Percentiles rank a stretch among this genome's conserved stretches.
These are phyloP conservation scores for Betta splendens DNA, from an alignment of 2,797 vertebrate genomes.

Conservation along the genomic window DNA sequence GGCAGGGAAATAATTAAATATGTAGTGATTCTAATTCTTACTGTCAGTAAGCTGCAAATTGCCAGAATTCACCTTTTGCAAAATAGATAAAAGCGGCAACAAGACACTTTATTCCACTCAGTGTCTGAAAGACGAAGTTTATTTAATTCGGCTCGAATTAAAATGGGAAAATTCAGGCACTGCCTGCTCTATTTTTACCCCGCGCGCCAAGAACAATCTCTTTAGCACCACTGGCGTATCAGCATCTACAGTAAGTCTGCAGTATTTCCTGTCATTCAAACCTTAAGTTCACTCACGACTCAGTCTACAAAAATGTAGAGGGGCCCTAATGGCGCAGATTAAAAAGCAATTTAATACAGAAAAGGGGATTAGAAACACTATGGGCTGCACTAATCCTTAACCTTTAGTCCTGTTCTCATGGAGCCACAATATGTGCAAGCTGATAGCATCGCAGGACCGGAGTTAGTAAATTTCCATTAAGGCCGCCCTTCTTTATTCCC, in stretches of 20 bases:
- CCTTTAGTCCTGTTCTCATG: constrained; percentile 78
- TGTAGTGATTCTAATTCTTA: constrained; percentile 1
- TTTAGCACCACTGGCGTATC: constrained; percentile 30
- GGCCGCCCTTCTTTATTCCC: constrained; percentile 74
- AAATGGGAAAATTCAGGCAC: constrained; percentile 9
- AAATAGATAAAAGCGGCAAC: background rate
- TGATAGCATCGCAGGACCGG: constrained; percentile 74
- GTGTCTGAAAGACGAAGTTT: constrained; percentile 15
- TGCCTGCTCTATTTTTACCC: constrained; percentile 37
- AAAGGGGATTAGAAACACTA: constrained; percentile 78
- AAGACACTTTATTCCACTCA: constrained; percentile 12
- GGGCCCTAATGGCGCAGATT: constrained; percentile 76
- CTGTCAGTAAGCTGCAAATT: constrained; percentile 7
- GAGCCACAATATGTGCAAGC: constrained; percentile 70
- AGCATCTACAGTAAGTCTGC: constrained; percentile 37
- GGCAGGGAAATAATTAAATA: constrained; percentile 1
- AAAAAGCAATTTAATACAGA: constrained; percentile 80
- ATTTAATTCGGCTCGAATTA: constrained; percentile 11
- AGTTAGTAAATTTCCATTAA: constrained; percentile 79
- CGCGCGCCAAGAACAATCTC: constrained; percentile 5
- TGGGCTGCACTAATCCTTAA: constrained; percentile 78
- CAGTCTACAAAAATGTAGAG: constrained; percentile 60
- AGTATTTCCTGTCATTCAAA: constrained; percentile 65
- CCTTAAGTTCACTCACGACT: constrained; percentile 61
- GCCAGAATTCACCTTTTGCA: constrained; percentile 1